Percentiles rank a stretch among this genome's conserved stretches.
phyloP scores from a whole-genome alignment of 2,888 invertebrate genomes.

The Heliconius aoede region DNA sequence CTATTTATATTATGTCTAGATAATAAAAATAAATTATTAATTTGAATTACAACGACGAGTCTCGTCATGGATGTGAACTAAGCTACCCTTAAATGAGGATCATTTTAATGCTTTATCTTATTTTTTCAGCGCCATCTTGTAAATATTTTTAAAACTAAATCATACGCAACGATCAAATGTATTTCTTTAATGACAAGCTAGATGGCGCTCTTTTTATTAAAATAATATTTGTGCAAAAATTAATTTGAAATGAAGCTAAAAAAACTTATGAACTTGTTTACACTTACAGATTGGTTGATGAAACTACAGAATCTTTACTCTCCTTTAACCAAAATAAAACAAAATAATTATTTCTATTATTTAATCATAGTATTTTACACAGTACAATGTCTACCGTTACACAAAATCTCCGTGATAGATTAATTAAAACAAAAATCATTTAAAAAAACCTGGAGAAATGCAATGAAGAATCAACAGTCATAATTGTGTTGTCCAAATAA shows the following conservation, averaged over 20 bases:
- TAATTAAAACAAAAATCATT: constrained; percentile 50
- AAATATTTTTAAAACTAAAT: neutral
- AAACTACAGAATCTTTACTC: neutral
- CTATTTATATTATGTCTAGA: too few relatives aligned
- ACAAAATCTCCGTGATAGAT: constrained; percentile 63
- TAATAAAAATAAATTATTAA: too few relatives aligned
- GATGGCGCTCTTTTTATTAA: constrained; percentile 40
- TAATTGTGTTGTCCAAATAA: neutral
- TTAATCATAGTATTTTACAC: constrained; percentile 70
- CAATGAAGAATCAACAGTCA: constrained; percentile 18
- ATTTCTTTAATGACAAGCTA: neutral
- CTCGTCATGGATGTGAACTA: too few relatives aligned
- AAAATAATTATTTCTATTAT: constrained; percentile 55
- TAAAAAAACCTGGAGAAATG: constrained; percentile 33
- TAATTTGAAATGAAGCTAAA: too few relatives aligned
- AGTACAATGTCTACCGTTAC: constrained; percentile 62
- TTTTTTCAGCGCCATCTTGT: constrained; percentile 9
- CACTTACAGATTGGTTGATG: too few relatives aligned
- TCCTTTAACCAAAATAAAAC: constrained; percentile 25
- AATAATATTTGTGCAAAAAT: too few relatives aligned
- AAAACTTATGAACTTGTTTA: too few relatives aligned
- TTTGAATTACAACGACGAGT: too few relatives aligned
- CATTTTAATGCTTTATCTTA: neutral
- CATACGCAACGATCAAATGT: neutral
- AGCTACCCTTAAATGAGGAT: too few relatives aligned